These are phyloP conservation scores for Stegana nigrithorax DNA, from an alignment of 2,888 invertebrate genomes.

Conservation along the genomic window DNA sequence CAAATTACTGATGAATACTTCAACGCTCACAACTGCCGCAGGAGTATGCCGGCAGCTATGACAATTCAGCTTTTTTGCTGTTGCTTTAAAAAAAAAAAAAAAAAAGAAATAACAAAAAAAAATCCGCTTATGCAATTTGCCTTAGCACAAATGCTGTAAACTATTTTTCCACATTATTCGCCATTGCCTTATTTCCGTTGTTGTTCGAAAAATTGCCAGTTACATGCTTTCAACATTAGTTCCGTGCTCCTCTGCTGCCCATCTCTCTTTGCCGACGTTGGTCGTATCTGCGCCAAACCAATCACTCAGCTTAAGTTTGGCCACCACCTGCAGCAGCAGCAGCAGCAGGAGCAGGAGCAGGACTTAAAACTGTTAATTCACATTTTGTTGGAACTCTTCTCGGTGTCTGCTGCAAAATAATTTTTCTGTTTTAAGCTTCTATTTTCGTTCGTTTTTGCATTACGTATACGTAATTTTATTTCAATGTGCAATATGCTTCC, in stretches of 20 bases:
- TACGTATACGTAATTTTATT: conserved; percentile 54
- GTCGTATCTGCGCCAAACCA: background rate
- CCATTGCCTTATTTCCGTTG: background rate
- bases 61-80: too few relatives aligned
- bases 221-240: background rate
- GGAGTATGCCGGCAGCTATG: too few relatives aligned
- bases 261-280: background rate
- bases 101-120: too few relatives aligned
- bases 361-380: background rate
- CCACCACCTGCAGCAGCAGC: too few relatives aligned
- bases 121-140: background rate
- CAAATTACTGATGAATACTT: background rate
- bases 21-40: too few relatives aligned
- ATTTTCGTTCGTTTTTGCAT: conserved; percentile 1
- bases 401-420: background rate
- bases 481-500: conserved; percentile 34
- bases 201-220: background rate
- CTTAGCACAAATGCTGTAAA: background rate
- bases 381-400: background rate
- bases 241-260: background rate
- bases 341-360: background rate
- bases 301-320: too few relatives aligned
- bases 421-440: background rate
- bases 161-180: background rate
- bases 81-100: too few relatives aligned